phyloP scores from a whole-genome alignment of 2,113 vertebrate species.

The Zootoca vivipara region DNA sequence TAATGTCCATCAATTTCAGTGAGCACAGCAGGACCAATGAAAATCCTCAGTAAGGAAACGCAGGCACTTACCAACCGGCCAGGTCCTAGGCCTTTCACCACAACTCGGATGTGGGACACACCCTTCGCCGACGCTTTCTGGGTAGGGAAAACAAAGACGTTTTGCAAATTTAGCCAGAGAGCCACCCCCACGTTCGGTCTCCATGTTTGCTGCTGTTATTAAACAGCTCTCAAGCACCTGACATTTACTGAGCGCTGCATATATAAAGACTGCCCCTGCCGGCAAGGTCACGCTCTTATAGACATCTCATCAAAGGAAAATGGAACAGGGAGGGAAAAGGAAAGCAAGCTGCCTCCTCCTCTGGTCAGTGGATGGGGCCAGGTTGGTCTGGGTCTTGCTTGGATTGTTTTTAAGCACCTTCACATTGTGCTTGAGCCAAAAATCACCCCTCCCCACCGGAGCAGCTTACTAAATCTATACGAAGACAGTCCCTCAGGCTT shows the following conservation, averaged over 20 bases:
- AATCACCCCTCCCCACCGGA: not conserved
- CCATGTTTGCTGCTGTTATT: too few relatives aligned
- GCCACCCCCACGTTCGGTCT: not conserved
- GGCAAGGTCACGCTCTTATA: not conserved
- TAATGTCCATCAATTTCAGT: too few relatives aligned
- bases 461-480: too few relatives aligned
- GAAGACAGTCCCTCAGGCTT: too few relatives aligned
- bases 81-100: constrained; percentile 93
- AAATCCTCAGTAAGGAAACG: too few relatives aligned
- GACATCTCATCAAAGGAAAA: not conserved
- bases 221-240: too few relatives aligned
- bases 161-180: constrained; percentile 8
- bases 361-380: not conserved
- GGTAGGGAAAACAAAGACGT: constrained; percentile 21
- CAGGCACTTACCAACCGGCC: constrained; percentile 85
- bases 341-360: not conserved
- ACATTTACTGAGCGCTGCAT: too few relatives aligned
- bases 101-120: constrained; percentile 84
- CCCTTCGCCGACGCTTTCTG: constrained; percentile 91
- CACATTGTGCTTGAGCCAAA: not conserved
- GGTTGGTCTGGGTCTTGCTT: too few relatives aligned
- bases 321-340: not conserved
- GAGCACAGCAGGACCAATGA: too few relatives aligned
- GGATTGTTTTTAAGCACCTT: not conserved
- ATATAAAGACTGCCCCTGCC: not conserved